These are phyloP conservation scores for Synodontis membranacea DNA, from an alignment of 2,113 vertebrate genomes.

Conservation along the genomic window DNA sequence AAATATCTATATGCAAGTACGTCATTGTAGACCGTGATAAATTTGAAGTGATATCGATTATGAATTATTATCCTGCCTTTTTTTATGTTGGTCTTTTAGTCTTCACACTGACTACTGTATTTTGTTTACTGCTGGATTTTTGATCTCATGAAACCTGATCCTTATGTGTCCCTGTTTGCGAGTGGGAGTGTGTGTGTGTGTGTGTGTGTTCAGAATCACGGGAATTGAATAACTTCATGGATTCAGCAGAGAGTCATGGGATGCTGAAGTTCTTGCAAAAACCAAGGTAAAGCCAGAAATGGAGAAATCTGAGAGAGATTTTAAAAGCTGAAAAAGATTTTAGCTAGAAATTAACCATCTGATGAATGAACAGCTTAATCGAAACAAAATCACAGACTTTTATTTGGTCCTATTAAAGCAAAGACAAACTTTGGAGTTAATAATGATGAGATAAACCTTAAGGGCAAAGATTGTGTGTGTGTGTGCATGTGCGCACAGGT, in stretches of 20 bases:
- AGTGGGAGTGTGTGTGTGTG: not conserved
- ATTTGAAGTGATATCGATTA: not conserved
- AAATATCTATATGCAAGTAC: not conserved
- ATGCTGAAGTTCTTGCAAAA: not conserved
- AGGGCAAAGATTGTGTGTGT: not conserved
- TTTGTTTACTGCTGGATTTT: not conserved
- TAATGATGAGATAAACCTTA: not conserved
- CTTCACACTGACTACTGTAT: too few relatives aligned
- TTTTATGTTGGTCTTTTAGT: too few relatives aligned
- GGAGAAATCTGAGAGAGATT: not conserved
- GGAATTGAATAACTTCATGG: not conserved
- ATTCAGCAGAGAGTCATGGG: not conserved
- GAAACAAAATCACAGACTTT: not conserved
- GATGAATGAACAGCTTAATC: not conserved
- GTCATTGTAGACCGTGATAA: not conserved
- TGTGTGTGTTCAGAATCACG: not conserved
- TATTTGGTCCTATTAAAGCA: not conserved
- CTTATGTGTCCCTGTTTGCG: not conserved
- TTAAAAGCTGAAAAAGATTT: not conserved
- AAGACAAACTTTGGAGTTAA: not conserved
- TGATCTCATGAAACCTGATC: not conserved
- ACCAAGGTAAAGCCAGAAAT: not conserved
- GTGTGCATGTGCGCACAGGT: not conserved
- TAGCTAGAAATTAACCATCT: not conserved
- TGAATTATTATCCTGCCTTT: too few relatives aligned